A percentile compares a stretch with the other conserved stretches of the same genome.
phyloP scores from a whole-genome alignment of 2,113 vertebrate species.

The Paracanthobrama guichenoti region DNA sequence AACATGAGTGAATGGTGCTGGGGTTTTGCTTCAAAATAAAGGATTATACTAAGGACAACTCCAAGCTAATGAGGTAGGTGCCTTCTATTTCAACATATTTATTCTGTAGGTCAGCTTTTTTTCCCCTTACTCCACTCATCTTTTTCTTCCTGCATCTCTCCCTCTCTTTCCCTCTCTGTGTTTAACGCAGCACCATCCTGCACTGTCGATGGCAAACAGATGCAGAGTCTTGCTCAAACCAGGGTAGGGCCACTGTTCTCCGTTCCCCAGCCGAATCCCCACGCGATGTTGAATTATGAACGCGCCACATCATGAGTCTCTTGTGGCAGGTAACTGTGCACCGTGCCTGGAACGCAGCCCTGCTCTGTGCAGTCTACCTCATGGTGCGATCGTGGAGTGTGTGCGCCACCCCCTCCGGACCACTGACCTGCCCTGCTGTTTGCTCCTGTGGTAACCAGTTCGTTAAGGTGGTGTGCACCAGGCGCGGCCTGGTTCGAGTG shows the following conservation, averaged over 20 bases:
- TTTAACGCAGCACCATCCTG: conserved; percentile 69
- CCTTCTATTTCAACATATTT: conserved; percentile 56
- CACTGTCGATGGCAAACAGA: conserved; percentile 86
- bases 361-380: conserved; percentile 90
- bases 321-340: conserved; percentile 97
- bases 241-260: conserved; percentile 89
- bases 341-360: conserved; percentile 92
- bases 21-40: conserved; percentile 61
- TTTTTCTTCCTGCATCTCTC: conserved; percentile 45
- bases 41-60: conserved; percentile 60
- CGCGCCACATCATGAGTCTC: conserved; percentile 98
- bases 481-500: conserved; percentile 86
- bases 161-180: conserved; percentile 51
- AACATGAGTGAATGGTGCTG: conserved; percentile 59
- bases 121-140: conserved; percentile 48
- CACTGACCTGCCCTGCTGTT: conserved; percentile 92
- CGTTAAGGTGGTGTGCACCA: conserved; percentile 97
- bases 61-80: conserved; percentile 83
- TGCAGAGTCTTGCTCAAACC: conserved; percentile 85
- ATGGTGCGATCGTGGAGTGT: conserved; percentile 88
- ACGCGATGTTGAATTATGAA: conserved; percentile 98
- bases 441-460: conserved; percentile 98
- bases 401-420: conserved; percentile 82
- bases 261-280: conserved; percentile 81
- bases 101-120: conserved; percentile 64